Evolutionary conservation across 1,140 invertebrate genomes (phyloP).

Genomic region (Eurosta solidaginis): DNA sequence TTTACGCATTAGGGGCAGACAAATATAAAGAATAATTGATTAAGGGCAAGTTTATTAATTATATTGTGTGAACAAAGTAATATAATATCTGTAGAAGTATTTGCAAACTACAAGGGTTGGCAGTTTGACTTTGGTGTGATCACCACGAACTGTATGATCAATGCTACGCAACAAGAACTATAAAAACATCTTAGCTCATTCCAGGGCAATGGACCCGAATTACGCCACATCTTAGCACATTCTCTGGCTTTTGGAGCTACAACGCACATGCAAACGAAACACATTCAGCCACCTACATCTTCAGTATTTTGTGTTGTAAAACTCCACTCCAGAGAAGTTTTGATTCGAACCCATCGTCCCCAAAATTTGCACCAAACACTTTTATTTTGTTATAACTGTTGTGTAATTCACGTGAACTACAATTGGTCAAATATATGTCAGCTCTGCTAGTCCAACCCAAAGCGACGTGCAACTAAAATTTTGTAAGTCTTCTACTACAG

Average conservation of each 20-base stretch:
- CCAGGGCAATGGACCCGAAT: constrained; percentile 18
- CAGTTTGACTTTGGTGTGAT: background rate
- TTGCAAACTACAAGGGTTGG: background rate
- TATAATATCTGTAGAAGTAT: background rate
- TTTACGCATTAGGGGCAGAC: too few species aligned
- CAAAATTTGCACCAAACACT: background rate
- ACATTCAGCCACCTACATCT: background rate
- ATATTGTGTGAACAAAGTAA: background rate
- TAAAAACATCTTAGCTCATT: background rate
- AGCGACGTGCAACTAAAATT: background rate
- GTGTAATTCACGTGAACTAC: too few species aligned
- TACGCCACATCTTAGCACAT: constrained; percentile 18
- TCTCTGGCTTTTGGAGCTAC: background rate
- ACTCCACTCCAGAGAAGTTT: background rate
- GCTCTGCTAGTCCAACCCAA: background rate
- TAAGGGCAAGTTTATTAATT: background rate
- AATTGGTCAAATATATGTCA: background rate
- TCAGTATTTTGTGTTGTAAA: background rate
- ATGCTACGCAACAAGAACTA: background rate
- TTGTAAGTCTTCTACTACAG: constrained; percentile 1
- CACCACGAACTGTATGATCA: background rate
- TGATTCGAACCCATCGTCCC: background rate
- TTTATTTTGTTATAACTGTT: too few species aligned
- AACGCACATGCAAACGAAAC: background rate
- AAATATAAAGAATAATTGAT: background rate